A percentile compares a stretch with the other conserved stretches of the same genome.
These are phyloP conservation scores for Trichacis sp. DNA, from an alignment of 2,888 invertebrate species.

Conservation along the genomic window DNA sequence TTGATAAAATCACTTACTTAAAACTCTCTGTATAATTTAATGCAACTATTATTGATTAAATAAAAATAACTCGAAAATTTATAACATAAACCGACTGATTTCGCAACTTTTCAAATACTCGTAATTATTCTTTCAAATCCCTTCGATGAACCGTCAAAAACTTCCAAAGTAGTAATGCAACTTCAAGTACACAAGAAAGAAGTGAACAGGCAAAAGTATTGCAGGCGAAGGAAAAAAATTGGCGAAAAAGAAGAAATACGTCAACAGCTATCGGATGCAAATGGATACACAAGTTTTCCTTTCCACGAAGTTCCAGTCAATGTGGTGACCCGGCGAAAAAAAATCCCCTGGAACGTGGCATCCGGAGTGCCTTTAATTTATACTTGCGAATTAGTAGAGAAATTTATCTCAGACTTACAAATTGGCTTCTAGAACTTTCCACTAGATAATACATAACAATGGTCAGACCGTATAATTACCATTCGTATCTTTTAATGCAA, in stretches of 20 bases:
- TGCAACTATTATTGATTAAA: no score
- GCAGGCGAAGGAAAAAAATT: background rate
- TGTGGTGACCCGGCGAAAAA: slow-evolving; percentile 13
- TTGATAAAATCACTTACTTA: no score
- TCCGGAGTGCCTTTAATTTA: slow-evolving; percentile 25
- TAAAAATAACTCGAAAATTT: no score
- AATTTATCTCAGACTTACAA: slow-evolving; percentile 19
- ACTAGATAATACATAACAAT: slow-evolving; percentile 27
- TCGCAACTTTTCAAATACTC: no score
- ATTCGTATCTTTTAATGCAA: background rate
- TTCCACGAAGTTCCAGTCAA: slow-evolving; percentile 25
- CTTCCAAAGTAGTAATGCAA: no score
- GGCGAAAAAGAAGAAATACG: background rate
- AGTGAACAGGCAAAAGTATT: background rate
- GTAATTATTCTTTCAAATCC: no score
- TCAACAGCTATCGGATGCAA: background rate
- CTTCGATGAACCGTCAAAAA: no score
- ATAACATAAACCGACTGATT: no score
- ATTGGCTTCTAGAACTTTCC: background rate
- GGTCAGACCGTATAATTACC: slow-evolving; percentile 13
- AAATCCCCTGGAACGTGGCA: slow-evolving; percentile 31
- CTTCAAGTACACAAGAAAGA: no score
- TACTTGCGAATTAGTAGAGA: slow-evolving; percentile 4
- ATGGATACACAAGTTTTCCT: slow-evolving; percentile 33
- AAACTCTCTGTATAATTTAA: no score